Evolutionary conservation across 2,113 vertebrate genomes (phyloP).

Genomic region (Burhinus oedicnemus): DNA sequence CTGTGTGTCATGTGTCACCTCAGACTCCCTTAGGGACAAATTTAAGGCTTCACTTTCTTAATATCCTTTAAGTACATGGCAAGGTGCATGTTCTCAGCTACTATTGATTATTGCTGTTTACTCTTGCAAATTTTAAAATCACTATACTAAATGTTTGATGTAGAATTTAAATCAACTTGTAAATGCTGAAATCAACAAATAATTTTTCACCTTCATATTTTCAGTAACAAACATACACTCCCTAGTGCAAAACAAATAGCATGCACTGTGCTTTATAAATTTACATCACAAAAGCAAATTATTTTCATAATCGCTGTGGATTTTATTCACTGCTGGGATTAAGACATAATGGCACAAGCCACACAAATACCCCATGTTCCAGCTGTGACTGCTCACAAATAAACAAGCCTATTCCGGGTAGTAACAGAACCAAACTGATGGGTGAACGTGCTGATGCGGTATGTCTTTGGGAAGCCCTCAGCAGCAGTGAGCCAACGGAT

Average conservation of each 20-base stretch:
- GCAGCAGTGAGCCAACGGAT: neutral
- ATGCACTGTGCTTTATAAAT: neutral
- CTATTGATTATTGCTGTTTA: neutral
- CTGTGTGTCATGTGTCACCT: neutral
- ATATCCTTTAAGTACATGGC: neutral
- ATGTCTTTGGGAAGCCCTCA: neutral
- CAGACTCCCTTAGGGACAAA: slow-evolving; percentile 40
- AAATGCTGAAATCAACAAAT: neutral
- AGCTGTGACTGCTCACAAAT: slow-evolving; percentile 8
- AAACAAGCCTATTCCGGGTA: neutral
- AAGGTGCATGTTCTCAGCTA: neutral
- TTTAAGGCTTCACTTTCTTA: slow-evolving; percentile 4
- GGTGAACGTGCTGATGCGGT: neutral
- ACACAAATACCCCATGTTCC: neutral
- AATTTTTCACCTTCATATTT: neutral
- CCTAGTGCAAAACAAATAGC: neutral
- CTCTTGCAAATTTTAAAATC: neutral
- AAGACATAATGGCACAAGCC: neutral
- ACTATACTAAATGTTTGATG: neutral
- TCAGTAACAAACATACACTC: neutral
- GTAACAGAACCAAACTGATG: neutral
- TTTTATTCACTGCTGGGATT: neutral
- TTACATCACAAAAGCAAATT: neutral
- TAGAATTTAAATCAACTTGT: neutral
- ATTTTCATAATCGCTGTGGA: neutral